phyloP scores from a whole-genome alignment of 2,797 vertebrate species.

The Alca torda region DNA sequence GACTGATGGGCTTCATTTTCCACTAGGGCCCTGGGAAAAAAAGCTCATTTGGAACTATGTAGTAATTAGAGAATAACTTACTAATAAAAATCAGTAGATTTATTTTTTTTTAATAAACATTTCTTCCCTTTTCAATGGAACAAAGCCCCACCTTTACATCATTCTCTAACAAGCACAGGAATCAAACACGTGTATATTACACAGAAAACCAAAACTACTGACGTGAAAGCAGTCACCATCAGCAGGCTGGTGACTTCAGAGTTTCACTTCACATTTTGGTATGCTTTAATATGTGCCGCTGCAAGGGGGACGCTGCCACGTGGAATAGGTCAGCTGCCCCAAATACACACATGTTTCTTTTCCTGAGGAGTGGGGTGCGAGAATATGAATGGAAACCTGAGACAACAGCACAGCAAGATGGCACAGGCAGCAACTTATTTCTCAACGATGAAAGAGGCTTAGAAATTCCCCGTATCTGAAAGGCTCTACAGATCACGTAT shows the following conservation, averaged over 20 bases:
- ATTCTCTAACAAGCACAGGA: neutral
- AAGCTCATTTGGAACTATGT: neutral
- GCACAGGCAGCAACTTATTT: neutral
- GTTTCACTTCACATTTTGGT: neutral
- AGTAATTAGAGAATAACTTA: neutral
- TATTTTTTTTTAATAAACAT: neutral
- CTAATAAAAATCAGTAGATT: neutral
- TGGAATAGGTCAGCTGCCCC: neutral
- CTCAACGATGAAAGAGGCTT: neutral
- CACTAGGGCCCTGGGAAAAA: neutral
- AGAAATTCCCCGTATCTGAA: neutral
- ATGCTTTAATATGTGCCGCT: neutral
- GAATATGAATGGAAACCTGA: fast-evolving
- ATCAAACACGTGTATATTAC: fast-evolving
- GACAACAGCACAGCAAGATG: neutral
- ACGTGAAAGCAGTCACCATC: neutral
- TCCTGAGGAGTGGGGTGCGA: fast-evolving
- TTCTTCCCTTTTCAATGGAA: neutral
- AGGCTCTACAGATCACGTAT: fast-evolving
- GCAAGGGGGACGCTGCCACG: fast-evolving
- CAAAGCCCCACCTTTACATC: neutral
- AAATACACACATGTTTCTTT: fast-evolving
- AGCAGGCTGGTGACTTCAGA: neutral
- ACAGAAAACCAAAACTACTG: neutral
- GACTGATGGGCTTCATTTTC: neutral